Base-by-base conservation (phyloP, 2,888 invertebrate species). In the Cordilura impudica region DNA sequence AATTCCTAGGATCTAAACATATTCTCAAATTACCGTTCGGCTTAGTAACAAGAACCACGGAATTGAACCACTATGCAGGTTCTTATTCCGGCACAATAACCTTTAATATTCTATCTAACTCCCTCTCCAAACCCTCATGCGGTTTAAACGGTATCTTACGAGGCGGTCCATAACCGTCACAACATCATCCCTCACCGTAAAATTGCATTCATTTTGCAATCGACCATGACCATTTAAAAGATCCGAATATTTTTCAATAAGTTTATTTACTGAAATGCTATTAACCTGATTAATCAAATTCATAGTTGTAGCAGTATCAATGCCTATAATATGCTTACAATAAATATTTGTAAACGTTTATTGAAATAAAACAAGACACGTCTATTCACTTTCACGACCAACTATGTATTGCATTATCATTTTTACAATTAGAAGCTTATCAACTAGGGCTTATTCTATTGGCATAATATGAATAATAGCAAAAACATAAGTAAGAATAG, bases 31-130 rank as follows among this genome's bases (percentile, higher is more conserved):
- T 78, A 7, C 77, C 75, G 73, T 77, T 81, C 0, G 76, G 51
- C 60, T 81, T 82, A 43, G 58, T 58, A 6, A 81, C 75, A 0
- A 77, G 19, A 0, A 82, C 81, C 31, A 81, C 74, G 4, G 75
- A 81, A 58, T 54, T 81, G 4, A 81, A 78, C 82, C 80, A 79
- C 6, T n/a, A n/a, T n/a, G n/a, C n/a, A n/a, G 80, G 80, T 16
- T 81, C 81, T 4, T 45, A 61, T 5, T 71, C 72, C 16, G 53
- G 63, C 14, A 29, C 19, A 18, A 82, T 81, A 2, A 78, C 75
- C 16, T 72, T 58, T 4, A 81, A 75, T 73, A 79, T 77, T 78
- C 61, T 63, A 0, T 63, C 16, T 23, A 81, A 45, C 60, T 79
- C 77, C 12, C 14, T 67, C 67, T 71, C 67, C 19, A 81, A 54